Evolutionary conservation across 2,113 vertebrate species (phyloP), one percentile per base, ranked within the genome.

Genomic region (Colossoma macropomum): DNA sequence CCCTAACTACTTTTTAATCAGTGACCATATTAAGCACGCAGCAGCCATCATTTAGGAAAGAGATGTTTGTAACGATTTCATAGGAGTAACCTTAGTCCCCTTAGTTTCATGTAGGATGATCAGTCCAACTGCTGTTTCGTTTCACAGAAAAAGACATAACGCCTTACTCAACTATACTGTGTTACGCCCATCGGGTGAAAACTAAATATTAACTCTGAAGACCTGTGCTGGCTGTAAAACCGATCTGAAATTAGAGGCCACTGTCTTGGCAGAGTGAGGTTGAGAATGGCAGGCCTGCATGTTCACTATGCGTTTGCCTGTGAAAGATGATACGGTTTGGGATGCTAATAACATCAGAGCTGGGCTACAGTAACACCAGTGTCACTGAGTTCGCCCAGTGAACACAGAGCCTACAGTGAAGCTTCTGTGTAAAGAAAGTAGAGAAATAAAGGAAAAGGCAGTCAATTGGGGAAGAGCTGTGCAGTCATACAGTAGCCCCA

Each of bases 291-390:
- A 81, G 69, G 56, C 72, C 80, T 75, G 80, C 45, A 6, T 27
- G 71, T 23, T 75, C 28, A 38, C 41, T 66, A 23, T 34, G 54
- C 9, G 30, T 30, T 80, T 27, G 17, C 34, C 69, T 81, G 71
- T 63, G 80, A 81, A 75, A 81, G 41, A 74, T 27, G 80, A 81
- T 74, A 30, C 13, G 3, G n/a, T 48, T 63, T 52, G 27, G 62
- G 56, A 81, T 73, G 41, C 13, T 74, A 10, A 19, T 32, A 73
- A 73, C 69, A 72, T 80, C 68, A 34, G 50, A 38, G 30, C 23
- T 6, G 8, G 52, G 27, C 23, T 1, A 38, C 48, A 8, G 48
- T 8, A 50, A 8, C 48, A 15, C 50, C 50, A 34, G 52, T 60
- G 32, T 45, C 77, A 68, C 17, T 5, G 45, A 54, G 30, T 59